Conservation (phyloP, 2,888 invertebrate genomes). For the Theretra japonica region DNA sequence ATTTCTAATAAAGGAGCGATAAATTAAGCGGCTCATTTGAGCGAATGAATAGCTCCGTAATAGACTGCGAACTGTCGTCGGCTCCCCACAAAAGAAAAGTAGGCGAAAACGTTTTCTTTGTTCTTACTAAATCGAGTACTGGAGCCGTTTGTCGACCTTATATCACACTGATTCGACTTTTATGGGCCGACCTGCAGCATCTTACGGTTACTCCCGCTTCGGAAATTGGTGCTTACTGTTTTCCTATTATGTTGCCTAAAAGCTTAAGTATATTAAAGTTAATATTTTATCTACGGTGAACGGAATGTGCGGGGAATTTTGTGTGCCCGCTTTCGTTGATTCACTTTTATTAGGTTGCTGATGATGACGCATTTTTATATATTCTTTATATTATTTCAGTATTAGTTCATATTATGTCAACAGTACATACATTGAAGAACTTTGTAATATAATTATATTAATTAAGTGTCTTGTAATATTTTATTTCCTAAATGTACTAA, state of each 20-base stretch:
- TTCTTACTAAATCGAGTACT: slow-evolving; percentile 80
- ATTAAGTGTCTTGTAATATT: no score
- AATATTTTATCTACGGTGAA: slow-evolving; percentile 37
- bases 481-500: no score
- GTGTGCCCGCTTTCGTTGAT: not conserved
- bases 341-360: not conserved
- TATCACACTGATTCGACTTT: slow-evolving; percentile 82
- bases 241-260: slow-evolving; percentile 46
- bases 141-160: slow-evolving; percentile 79
- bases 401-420: no score
- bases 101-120: slow-evolving; percentile 74
- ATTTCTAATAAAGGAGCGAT: slow-evolving; percentile 69
- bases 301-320: not conserved
- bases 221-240: slow-evolving; percentile 52
- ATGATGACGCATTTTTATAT: no score
- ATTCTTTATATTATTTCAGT: no score
- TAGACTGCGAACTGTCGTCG: slow-evolving; percentile 77
- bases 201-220: slow-evolving; percentile 66
- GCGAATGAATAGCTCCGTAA: slow-evolving; percentile 77
- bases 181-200: slow-evolving; percentile 68
- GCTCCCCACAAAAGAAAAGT: slow-evolving; percentile 76
- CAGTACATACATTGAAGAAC: no score
- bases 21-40: slow-evolving; percentile 81
- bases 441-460: no score
- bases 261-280: slow-evolving; percentile 37